Evolutionary conservation across 2,113 vertebrate genomes (phyloP).

Genomic region (Tauraco erythrolophus): DNA sequence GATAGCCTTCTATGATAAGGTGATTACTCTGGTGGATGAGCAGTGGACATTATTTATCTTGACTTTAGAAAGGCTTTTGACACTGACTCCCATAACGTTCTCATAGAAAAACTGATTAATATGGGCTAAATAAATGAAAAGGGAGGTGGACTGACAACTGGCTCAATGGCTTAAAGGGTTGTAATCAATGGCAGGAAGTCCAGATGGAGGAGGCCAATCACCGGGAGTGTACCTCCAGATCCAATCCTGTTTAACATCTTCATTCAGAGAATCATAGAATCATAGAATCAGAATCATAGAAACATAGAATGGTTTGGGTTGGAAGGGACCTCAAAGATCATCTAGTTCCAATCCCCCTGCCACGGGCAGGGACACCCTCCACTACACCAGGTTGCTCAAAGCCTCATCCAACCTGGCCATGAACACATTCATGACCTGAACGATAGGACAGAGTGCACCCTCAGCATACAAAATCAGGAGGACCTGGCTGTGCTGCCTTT

Average conservation of each 20-base stretch:
- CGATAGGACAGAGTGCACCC: neutral
- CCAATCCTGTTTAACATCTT: neutral
- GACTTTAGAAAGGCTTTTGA: neutral
- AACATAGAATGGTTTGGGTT: too few relatives aligned
- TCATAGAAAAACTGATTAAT: neutral
- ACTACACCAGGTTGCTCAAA: too few relatives aligned
- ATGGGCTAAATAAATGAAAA: neutral
- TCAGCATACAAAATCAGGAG: neutral
- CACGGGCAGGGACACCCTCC: too few relatives aligned
- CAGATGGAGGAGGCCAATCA: neutral
- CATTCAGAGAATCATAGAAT: neutral
- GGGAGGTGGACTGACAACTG: neutral
- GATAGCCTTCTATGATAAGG: neutral
- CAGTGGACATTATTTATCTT: neutral
- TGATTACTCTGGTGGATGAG: neutral
- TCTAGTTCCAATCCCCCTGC: too few relatives aligned
- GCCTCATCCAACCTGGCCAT: too few relatives aligned
- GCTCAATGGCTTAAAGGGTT: neutral
- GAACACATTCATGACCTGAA: neutral
- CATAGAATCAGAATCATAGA: too few relatives aligned
- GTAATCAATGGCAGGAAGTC: neutral
- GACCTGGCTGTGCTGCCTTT: neutral
- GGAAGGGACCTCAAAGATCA: too few relatives aligned
- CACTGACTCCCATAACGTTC: accelerated
- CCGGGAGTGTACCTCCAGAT: neutral